A percentile compares a stretch with the other conserved stretches of the same genome.
Conservation (phyloP, 2,113 vertebrate species). For the Tupaia tana region DNA sequence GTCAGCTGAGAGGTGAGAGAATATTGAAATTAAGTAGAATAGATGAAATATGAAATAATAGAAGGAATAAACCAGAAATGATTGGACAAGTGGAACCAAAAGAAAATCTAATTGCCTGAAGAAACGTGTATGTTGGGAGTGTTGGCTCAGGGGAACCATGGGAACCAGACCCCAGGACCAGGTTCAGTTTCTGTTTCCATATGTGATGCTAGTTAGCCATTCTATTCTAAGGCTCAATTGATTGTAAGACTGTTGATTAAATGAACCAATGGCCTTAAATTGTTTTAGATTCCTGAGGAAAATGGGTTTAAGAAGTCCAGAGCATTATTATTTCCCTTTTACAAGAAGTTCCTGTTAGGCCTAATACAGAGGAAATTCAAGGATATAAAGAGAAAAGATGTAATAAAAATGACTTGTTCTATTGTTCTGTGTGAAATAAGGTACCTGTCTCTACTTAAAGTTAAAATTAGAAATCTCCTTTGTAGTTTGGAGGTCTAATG, state of each 20-base stretch:
- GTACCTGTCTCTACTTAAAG: neutral
- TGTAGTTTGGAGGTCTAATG: neutral
- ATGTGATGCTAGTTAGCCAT: neutral
- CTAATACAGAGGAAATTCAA: constrained; percentile 68
- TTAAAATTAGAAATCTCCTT: constrained; percentile 58
- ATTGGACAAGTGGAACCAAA: constrained; percentile 15
- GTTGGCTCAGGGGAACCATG: neutral
- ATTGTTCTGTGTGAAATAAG: constrained; percentile 67
- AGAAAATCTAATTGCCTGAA: constrained; percentile 31
- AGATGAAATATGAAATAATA: constrained; percentile 19
- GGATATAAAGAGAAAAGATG: constrained; percentile 62
- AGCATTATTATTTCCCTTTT: constrained; percentile 67
- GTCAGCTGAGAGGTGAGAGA: neutral
- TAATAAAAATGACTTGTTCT: constrained; percentile 57
- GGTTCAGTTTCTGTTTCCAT: neutral
- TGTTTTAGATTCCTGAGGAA: constrained; percentile 64
- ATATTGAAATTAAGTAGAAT: neutral
- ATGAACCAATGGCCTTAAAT: constrained; percentile 24
- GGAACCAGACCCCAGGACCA: neutral
- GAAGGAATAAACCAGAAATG: constrained; percentile 13
- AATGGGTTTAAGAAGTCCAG: constrained; percentile 55
- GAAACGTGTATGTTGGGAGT: neutral
- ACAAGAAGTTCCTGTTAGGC: constrained; percentile 63
- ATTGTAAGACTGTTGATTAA: constrained; percentile 21
- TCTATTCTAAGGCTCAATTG: constrained; percentile 23